Evolutionary conservation across 2,888 invertebrate genomes (phyloP).

Genomic region (Dasysyrphus albostriatus): DNA sequence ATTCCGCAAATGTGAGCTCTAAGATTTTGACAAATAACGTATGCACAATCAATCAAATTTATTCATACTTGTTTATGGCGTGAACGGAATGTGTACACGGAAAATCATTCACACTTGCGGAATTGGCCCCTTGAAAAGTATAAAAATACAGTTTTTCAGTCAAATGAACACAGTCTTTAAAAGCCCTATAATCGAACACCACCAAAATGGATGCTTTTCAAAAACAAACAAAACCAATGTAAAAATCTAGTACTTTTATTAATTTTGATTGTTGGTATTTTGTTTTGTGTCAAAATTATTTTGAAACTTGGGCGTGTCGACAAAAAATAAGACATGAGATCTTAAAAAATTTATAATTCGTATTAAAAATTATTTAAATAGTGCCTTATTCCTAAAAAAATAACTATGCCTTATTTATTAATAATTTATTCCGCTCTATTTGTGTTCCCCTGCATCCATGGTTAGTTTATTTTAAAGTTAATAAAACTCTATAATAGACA

Average conservation of each 20-base stretch:
- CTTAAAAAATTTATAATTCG: slow-evolving; percentile 29
- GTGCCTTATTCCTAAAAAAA: slow-evolving; percentile 52
- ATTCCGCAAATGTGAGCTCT: too few relatives aligned
- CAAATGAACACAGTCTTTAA: too few relatives aligned
- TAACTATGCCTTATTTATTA: slow-evolving; percentile 42
- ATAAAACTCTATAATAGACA: too few relatives aligned
- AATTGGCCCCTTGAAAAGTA: too few relatives aligned
- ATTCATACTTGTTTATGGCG: too few relatives aligned
- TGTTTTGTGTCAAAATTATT: slow-evolving; percentile 10
- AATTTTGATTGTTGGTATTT: slow-evolving; percentile 9
- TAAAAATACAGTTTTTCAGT: too few relatives aligned
- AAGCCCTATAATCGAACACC: not conserved
- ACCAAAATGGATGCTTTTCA: not conserved
- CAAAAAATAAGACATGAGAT: slow-evolving; percentile 31
- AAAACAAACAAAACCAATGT: slow-evolving; percentile 32
- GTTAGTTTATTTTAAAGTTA: slow-evolving; percentile 46
- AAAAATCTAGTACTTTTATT: slow-evolving; percentile 64
- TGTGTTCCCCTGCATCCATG: slow-evolving; percentile 27
- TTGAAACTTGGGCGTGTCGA: slow-evolving; percentile 67
- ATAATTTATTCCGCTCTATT: slow-evolving; percentile 28
- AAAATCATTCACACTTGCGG: too few relatives aligned
- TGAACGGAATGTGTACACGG: too few relatives aligned
- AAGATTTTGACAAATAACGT: too few relatives aligned
- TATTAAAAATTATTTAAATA: slow-evolving; percentile 23
- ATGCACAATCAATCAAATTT: too few relatives aligned